These are phyloP conservation scores for Pseudoips prasinana DNA, from an alignment of 2,888 invertebrate genomes.

Conservation along the genomic window DNA sequence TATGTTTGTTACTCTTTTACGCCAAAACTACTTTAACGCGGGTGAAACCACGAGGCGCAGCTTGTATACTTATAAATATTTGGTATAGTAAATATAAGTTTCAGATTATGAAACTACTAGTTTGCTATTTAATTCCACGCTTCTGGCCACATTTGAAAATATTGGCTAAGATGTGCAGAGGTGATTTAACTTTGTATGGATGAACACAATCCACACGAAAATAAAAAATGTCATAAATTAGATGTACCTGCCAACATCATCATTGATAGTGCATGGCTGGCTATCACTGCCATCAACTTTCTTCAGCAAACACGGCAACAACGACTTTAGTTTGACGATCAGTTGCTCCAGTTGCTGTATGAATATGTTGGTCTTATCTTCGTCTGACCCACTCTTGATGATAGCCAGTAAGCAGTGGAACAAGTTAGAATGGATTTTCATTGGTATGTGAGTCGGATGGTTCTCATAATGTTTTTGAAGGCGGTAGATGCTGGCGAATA, in stretches of 20 bases:
- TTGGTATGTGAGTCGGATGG: conserved; percentile 65
- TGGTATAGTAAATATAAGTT: too few species aligned
- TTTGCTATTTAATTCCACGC: too few species aligned
- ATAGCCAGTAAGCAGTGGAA: conserved; percentile 69
- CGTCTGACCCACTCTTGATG: conserved; percentile 55
- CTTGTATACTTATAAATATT: too few species aligned
- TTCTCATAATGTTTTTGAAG: conserved; percentile 69
- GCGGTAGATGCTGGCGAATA: conserved; percentile 63
- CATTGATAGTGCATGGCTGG: conserved; percentile 57
- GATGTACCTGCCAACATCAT: conserved; percentile 62
- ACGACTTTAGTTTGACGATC: conserved; percentile 56
- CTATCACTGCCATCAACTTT: conserved; percentile 42
- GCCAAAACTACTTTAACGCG: too few species aligned
- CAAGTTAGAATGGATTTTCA: conserved; percentile 61
- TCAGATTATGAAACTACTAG: too few species aligned
- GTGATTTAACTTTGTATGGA: too few species aligned
- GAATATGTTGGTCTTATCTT: conserved; percentile 57
- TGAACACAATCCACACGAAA: too few species aligned
- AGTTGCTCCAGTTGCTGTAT: conserved; percentile 66
- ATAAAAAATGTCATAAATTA: too few species aligned
- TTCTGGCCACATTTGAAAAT: too few species aligned
- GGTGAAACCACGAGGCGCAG: too few species aligned
- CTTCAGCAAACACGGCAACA: conserved; percentile 63
- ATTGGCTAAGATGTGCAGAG: too few species aligned
- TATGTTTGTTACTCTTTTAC: too few species aligned